Percentiles rank a stretch among this genome's conserved stretches.
Evolutionary conservation across 2,888 invertebrate genomes (phyloP).

Genomic region (Sipha maydis): DNA sequence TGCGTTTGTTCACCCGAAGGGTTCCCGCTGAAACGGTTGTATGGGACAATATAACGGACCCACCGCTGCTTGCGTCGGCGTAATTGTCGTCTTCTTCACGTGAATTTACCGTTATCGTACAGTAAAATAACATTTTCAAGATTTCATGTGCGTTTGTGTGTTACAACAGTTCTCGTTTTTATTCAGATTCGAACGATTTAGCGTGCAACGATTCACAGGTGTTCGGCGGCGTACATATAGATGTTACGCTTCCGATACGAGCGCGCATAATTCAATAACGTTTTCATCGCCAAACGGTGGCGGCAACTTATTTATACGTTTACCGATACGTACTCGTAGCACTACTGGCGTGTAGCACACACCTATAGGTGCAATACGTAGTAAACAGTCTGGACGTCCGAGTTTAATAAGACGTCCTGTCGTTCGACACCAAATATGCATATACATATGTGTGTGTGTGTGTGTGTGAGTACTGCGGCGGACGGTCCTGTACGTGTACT

Average conservation of each 20-base stretch:
- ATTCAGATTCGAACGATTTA: background rate
- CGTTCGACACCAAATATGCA: background rate
- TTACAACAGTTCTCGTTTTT: background rate
- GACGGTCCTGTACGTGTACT: background rate
- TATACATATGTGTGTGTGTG: too few relatives aligned
- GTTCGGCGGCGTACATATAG: background rate
- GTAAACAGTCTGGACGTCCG: slow-evolving; percentile 1
- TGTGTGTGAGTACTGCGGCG: background rate
- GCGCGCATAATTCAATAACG: background rate
- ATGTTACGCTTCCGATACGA: background rate
- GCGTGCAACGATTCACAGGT: background rate
- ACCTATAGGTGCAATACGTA: background rate
- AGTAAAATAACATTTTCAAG: background rate
- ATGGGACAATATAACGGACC: slow-evolving; percentile 10
- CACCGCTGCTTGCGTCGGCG: slow-evolving; percentile 9
- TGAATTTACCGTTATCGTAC: slow-evolving; percentile 10
- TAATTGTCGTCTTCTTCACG: background rate
- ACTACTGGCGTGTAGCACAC: background rate
- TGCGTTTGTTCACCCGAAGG: slow-evolving; percentile 12
- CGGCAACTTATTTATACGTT: background rate
- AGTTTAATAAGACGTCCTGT: slow-evolving; percentile 27
- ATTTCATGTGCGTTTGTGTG: background rate
- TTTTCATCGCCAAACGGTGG: slow-evolving; percentile 21
- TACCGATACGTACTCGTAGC: background rate
- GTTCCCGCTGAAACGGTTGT: slow-evolving; percentile 6